Percentiles rank a stretch among this genome's conserved stretches.
Evolutionary conservation across 2,888 invertebrate species (phyloP).

Genomic region (Hyposoter dolosus): DNA sequence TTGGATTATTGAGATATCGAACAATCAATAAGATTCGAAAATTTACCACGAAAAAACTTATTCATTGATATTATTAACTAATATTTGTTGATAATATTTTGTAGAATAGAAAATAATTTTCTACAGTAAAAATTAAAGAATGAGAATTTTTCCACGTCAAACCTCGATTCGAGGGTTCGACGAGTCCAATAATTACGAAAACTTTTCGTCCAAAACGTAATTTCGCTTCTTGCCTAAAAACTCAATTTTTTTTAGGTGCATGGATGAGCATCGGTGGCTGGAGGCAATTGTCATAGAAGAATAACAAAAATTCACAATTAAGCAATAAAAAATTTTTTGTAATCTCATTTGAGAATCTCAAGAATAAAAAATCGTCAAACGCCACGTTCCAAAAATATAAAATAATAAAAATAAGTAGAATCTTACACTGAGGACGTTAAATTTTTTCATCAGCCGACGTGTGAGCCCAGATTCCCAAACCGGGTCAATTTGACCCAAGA

Average conservation of each 20-base stretch:
- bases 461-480: neutral
- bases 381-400: slow-evolving; percentile 39
- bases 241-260: slow-evolving; percentile 1
- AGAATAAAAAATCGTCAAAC: slow-evolving; percentile 34
- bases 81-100: neutral
- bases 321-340: slow-evolving; percentile 1
- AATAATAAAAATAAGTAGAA: neutral
- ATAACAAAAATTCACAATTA: neutral
- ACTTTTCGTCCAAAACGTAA: neutral
- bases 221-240: neutral
- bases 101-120: neutral
- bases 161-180: too few relatives aligned
- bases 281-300: neutral
- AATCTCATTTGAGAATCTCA: slow-evolving; percentile 10
- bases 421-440: slow-evolving; percentile 39
- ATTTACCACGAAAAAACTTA: too few relatives aligned
- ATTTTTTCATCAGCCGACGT: slow-evolving; percentile 41
- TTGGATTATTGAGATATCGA: too few relatives aligned
- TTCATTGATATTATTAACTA: too few relatives aligned
- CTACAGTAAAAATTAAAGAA: neutral
- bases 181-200: neutral
- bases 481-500: neutral
- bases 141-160: too few relatives aligned
- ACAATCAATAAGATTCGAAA: too few relatives aligned
- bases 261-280: slow-evolving; percentile 22